Conservation (phyloP, 2,888 invertebrate genomes). For the Leucophora obtusa region DNA sequence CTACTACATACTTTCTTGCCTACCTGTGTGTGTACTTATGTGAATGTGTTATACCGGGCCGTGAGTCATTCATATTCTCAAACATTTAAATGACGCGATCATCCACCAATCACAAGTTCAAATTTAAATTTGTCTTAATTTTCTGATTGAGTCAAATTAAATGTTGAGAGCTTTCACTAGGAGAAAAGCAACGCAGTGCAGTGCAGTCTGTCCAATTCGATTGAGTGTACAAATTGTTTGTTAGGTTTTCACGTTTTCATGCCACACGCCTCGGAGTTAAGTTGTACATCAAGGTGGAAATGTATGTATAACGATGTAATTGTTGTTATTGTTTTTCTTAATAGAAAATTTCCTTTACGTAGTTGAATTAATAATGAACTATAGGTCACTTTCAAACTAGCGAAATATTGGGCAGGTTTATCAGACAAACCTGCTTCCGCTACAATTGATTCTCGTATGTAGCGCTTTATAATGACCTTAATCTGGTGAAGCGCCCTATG, state of each 20-base stretch:
- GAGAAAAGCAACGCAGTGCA: background rate
- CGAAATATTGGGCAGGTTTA: no score
- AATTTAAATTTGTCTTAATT: conserved; percentile 24
- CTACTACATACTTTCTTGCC: background rate
- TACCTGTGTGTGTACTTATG: background rate
- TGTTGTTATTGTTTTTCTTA: no score
- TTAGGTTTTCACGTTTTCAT: background rate
- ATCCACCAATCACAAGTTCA: conserved; percentile 48
- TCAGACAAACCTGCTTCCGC: no score
- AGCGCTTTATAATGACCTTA: no score
- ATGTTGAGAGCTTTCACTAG: conserved; percentile 20
- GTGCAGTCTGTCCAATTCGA: background rate
- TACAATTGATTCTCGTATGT: no score
- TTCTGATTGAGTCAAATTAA: conserved; percentile 10
- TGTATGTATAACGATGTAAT: background rate
- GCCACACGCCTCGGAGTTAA: background rate
- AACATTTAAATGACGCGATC: conserved; percentile 51
- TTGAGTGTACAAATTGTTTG: background rate
- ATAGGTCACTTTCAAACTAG: no score
- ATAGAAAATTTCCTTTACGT: no score
- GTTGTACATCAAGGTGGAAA: background rate
- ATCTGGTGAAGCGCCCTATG: no score
- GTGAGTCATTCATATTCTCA: conserved; percentile 38
- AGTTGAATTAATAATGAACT: no score
- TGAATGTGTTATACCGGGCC: no score